Evolutionary conservation across 1,140 invertebrate species (phyloP).

Genomic region (Antheraea pernyi): DNA sequence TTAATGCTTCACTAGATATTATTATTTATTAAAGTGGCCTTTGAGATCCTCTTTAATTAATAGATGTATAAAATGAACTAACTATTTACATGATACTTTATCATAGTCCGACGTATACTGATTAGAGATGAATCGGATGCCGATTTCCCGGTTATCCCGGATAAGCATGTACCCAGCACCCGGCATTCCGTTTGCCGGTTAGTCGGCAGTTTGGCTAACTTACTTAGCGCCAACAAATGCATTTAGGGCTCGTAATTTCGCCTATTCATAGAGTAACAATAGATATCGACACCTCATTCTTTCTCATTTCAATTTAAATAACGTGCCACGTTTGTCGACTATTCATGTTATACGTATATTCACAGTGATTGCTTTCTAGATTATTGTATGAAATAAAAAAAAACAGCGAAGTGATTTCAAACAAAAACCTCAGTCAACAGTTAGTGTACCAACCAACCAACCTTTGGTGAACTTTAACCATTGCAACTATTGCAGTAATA

Average conservation of each 20-base stretch:
- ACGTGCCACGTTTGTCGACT: no score
- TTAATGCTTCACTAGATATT: neutral
- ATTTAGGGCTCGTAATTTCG: no score
- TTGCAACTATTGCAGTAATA: neutral
- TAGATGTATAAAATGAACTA: neutral
- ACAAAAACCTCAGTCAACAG: neutral
- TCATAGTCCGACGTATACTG: neutral
- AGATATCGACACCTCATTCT: no score
- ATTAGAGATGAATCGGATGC: constrained; percentile 2
- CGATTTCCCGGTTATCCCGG: neutral
- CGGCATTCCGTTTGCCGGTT: neutral
- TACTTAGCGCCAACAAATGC: no score
- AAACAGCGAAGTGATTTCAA: no score
- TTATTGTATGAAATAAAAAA: no score
- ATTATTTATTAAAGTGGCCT: neutral
- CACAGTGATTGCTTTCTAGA: no score
- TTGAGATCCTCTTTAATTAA: neutral
- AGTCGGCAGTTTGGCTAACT: neutral
- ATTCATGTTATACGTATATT: no score
- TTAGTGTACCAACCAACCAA: neutral
- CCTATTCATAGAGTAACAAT: no score
- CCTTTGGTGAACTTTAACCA: neutral
- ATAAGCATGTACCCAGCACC: neutral
- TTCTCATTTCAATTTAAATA: no score
- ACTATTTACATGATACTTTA: neutral